A percentile compares a stretch with the other conserved stretches of the same genome.
Evolutionary conservation across 2,113 vertebrate genomes (phyloP).

Genomic region (Heterotilapia buettikoferi): DNA sequence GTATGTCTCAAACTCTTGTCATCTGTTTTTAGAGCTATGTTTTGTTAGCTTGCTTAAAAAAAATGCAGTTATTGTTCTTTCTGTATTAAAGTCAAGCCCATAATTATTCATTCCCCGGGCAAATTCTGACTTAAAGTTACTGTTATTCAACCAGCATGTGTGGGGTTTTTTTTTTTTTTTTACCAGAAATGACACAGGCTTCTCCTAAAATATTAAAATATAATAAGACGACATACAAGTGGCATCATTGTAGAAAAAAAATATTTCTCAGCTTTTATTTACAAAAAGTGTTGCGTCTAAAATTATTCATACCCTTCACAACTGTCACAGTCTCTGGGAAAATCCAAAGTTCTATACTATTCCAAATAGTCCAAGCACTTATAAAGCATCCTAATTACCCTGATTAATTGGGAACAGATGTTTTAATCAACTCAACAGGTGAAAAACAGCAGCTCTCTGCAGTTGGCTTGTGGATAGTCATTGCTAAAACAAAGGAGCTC

Average conservation of each 20-base stretch:
- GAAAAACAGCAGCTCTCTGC: not conserved
- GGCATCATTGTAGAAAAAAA: not conserved
- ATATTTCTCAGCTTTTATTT: not conserved
- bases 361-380: not conserved
- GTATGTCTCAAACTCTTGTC: not conserved
- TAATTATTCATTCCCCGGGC: fast-evolving
- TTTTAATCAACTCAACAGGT: not conserved
- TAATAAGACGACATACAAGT: not conserved
- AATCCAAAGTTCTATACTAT: not conserved
- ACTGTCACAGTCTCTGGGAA: not conserved
- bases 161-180: not conserved
- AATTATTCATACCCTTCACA: not conserved
- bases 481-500: not conserved
- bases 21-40: not conserved
- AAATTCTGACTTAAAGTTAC: not conserved
- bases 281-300: not conserved
- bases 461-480: not conserved
- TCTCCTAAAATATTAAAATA: not conserved
- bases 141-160: not conserved
- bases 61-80: not conserved
- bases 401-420: not conserved
- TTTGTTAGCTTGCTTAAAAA: not conserved
- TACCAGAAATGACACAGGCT: not conserved
- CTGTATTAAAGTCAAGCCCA: not conserved
- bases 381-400: not conserved